Base-by-base conservation (phyloP, 2,888 invertebrate species). In the Empis stercorea region DNA sequence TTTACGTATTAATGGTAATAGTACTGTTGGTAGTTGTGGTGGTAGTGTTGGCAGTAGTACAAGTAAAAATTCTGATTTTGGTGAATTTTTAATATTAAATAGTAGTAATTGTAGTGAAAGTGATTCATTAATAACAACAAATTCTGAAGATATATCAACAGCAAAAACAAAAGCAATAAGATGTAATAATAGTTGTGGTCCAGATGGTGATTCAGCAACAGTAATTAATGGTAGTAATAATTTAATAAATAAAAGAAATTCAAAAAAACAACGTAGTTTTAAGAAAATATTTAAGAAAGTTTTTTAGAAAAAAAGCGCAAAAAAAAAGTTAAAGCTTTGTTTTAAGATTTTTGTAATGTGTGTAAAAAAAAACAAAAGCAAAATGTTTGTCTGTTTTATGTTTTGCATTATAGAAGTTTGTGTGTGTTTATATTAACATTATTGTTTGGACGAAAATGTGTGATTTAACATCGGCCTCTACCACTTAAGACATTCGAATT, bases 201-300 rank as follows among this genome's bases (percentile, higher is more conserved):
- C 17, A 4, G 9, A 9, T 30, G 38, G 27, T 17, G 10, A 11
- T 30, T 13, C 27, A 20, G 39, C 23, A 56, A 51, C 48, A 15
- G 51, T 55, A 43, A 55, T 52, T 32, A 56, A 55, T 44, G 55
- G 58, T 50, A 57, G 54, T 50, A 61, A 62, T 51, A 64, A 62
- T 53, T 56, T 60, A 43, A 61, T 59, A 52, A 62, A 62, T 52
- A 57, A 56, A 56, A 57, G 57, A 47, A 58, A 50, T 49, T 48
- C 55, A 53, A 78, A 76, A 59, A 84, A 80, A 64, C 74, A 72
- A 58, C 79, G 80, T 61, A 76, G 81, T 59, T 74, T 87, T 55
- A 85, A 81, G 65, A 82, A 80, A 68, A 79, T 87, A 64, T 76
- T 86, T 62, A 84, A 79, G 58, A 86, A 84, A 73, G 80, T 87